Percentiles rank a stretch among this genome's conserved stretches.
Conservation (phyloP, 2,888 invertebrate species). For the Lycophotia porphyrea region DNA sequence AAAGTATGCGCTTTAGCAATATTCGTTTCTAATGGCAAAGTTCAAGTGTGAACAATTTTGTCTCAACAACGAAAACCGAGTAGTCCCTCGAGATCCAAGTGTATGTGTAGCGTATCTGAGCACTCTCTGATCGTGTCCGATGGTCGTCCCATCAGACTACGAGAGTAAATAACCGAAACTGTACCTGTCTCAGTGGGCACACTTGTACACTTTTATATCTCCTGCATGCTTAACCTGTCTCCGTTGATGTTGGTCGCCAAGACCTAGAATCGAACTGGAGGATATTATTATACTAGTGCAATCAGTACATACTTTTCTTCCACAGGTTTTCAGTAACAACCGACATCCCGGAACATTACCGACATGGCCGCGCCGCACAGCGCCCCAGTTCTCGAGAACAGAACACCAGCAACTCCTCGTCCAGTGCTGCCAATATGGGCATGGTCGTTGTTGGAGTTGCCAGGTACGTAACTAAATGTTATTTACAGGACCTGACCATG, state of each 20-base stretch:
- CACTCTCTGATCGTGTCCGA: background rate
- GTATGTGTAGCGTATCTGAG: background rate
- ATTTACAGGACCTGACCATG: background rate
- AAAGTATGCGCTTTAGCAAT: background rate
- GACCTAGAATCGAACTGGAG: background rate
- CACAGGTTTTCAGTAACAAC: constrained; percentile 92
- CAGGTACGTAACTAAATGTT: constrained; percentile 69
- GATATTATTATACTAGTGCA: background rate
- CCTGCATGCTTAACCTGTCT: background rate
- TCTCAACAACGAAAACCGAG: background rate
- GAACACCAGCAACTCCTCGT: constrained; percentile 84
- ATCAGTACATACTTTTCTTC: background rate
- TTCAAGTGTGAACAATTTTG: background rate
- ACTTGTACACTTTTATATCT: background rate
- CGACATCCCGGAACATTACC: constrained; percentile 93
- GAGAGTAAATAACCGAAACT: background rate
- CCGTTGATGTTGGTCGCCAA: background rate
- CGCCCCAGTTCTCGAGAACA: constrained; percentile 83
- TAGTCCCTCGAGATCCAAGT: background rate
- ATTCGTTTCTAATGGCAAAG: background rate
- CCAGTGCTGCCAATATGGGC: constrained; percentile 91
- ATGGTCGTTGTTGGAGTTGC: constrained; percentile 96
- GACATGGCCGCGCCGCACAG: constrained; percentile 79
- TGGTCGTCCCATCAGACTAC: background rate
- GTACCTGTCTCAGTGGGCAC: background rate